phyloP scores from a whole-genome alignment of 2,888 invertebrate genomes.

The Horisme vitalbata region DNA sequence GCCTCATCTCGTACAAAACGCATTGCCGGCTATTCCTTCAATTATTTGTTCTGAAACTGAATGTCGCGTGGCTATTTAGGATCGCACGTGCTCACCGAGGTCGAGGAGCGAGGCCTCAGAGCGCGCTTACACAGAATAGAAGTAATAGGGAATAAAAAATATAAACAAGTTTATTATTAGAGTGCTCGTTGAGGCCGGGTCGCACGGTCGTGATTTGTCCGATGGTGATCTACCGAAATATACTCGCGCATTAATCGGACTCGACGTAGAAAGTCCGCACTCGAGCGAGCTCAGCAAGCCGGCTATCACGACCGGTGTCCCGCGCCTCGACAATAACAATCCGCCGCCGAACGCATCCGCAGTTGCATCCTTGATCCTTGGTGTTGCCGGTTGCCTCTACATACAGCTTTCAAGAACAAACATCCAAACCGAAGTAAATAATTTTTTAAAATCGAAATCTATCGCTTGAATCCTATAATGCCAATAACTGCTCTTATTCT shows the following conservation, averaged over 20 bases:
- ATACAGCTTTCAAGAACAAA: slow-evolving; percentile 21
- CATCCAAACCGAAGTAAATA: slow-evolving; percentile 36
- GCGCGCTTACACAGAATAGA: slow-evolving; percentile 58
- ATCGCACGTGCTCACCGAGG: slow-evolving; percentile 78
- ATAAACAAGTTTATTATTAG: slow-evolving; percentile 83
- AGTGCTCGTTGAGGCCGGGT: slow-evolving; percentile 78
- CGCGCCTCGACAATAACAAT: slow-evolving; percentile 24
- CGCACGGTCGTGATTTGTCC: slow-evolving; percentile 81
- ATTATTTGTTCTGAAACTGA: slow-evolving; percentile 49
- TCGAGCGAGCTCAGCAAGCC: slow-evolving; percentile 52
- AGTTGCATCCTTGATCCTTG: slow-evolving; percentile 21
- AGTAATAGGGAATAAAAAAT: slow-evolving; percentile 74
- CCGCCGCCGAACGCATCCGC: slow-evolving; percentile 20
- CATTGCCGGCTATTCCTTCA: slow-evolving; percentile 54
- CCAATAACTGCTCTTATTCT: slow-evolving; percentile 2
- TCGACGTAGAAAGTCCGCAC: slow-evolving; percentile 62
- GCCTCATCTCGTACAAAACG: slow-evolving; percentile 47
- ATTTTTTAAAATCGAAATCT: slow-evolving; percentile 1
- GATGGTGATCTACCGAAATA: slow-evolving; percentile 81
- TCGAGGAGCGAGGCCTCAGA: slow-evolving; percentile 51
- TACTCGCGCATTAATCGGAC: slow-evolving; percentile 72
- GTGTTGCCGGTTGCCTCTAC: slow-evolving; percentile 27
- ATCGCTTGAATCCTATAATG: slow-evolving; percentile 1
- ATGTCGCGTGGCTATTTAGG: slow-evolving; percentile 65
- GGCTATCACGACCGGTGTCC: slow-evolving; percentile 43